phyloP scores from a whole-genome alignment of 2,797 vertebrate species.

The Perodicticus potto region DNA sequence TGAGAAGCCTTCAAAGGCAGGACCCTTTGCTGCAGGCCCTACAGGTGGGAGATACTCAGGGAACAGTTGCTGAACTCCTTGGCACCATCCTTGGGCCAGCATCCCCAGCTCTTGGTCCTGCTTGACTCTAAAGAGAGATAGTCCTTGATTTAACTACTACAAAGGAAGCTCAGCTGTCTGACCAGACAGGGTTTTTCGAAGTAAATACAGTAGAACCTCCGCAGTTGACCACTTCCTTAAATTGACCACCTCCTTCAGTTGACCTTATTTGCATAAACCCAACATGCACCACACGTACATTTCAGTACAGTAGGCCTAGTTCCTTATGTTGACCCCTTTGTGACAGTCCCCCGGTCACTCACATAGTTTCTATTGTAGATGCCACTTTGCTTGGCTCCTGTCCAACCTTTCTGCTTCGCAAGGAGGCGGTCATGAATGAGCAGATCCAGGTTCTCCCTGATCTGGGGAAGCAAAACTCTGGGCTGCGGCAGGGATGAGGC shows the following conservation, averaged over 20 bases:
- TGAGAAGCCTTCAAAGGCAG: not conserved
- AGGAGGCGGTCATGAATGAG: not conserved
- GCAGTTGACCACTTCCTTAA: too few relatives aligned
- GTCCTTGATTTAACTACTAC: not conserved
- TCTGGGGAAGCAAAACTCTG: constrained; percentile 64
- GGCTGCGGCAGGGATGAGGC: constrained; percentile 38
- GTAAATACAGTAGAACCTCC: not conserved
- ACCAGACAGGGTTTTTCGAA: not conserved
- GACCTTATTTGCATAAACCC: too few relatives aligned
- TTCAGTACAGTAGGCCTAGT: too few relatives aligned
- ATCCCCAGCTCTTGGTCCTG: not conserved
- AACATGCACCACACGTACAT: too few relatives aligned
- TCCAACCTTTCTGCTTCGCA: not conserved
- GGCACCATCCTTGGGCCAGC: not conserved
- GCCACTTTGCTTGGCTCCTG: not conserved
- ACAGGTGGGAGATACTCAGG: not conserved
- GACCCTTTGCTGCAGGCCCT: too few relatives aligned
- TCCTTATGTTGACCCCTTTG: too few relatives aligned
- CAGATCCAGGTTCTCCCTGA: not conserved
- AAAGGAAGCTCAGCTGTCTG: not conserved
- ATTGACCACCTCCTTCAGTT: too few relatives aligned
- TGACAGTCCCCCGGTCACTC: too few relatives aligned
- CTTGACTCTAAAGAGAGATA: not conserved
- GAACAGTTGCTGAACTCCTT: not conserved
- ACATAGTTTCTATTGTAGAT: not conserved